phyloP scores from a whole-genome alignment of 2,113 vertebrate species.

The Thymallus thymallus region DNA sequence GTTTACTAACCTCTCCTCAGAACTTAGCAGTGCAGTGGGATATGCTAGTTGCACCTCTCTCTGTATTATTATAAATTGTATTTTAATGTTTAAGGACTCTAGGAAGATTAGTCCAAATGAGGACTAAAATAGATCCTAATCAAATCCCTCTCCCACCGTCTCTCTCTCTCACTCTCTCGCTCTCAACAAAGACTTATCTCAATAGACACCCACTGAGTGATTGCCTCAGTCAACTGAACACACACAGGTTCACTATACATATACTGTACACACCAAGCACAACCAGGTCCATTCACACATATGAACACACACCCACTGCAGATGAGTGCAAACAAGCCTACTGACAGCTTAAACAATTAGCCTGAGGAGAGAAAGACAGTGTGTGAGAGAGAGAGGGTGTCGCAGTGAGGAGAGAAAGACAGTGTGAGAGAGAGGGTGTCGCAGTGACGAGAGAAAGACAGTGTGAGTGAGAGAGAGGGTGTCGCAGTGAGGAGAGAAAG shows the following conservation, averaged over 20 bases:
- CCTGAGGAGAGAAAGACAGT: not conserved
- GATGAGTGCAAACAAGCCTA: constrained; percentile 18
- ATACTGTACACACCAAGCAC: no score
- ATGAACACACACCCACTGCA: constrained; percentile 26
- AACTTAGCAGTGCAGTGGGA: constrained; percentile 30
- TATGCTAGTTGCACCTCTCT: no score
- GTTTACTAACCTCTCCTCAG: constrained; percentile 11
- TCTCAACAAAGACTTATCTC: no score
- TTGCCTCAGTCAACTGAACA: constrained; percentile 45
- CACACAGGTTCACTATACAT: constrained; percentile 9
- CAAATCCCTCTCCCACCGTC: no score
- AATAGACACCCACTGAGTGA: constrained; percentile 69
- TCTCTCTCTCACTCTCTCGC: no score
- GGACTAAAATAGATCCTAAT: no score
- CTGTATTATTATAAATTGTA: no score
- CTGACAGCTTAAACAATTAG: constrained; percentile 17
- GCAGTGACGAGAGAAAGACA: not conserved
- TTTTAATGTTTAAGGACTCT: no score
- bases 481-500: not conserved
- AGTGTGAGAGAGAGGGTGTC: constrained; percentile 42
- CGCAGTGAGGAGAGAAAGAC: constrained; percentile 44
- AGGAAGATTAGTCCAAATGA: no score
- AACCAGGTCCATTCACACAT: constrained; percentile 23
- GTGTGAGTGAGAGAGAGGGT: constrained; percentile 37
- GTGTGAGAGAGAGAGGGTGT: constrained; percentile 48